Evolutionary conservation across 2,888 invertebrate genomes (phyloP).

Genomic region (Papilio elwesi): DNA sequence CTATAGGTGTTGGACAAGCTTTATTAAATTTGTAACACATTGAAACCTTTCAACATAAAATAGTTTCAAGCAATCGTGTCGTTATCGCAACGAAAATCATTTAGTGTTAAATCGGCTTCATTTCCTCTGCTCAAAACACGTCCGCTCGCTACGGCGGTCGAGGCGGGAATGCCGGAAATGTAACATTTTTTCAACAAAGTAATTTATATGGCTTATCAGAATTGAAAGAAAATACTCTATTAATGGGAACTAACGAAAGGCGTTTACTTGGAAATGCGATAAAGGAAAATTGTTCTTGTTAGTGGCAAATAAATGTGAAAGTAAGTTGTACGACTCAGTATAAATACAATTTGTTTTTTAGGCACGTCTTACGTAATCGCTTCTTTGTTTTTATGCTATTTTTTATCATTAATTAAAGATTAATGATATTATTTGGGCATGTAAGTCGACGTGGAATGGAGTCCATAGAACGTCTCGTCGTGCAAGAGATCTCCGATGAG

Average conservation of each 20-base stretch:
- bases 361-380: too few species aligned
- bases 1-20: background rate
- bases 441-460: too few species aligned
- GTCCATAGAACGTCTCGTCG: too few species aligned
- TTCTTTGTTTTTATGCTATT: too few species aligned
- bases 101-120: conserved; percentile 37
- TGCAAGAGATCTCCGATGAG: too few species aligned
- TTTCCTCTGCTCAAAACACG: conserved; percentile 38
- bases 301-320: background rate
- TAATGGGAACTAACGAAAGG: conserved; percentile 15
- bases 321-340: background rate
- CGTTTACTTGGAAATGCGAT: conserved; percentile 18
- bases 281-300: background rate
- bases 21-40: background rate
- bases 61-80: conserved; percentile 18
- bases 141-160: conserved; percentile 36
- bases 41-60: conserved; percentile 5
- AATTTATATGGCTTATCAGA: conserved; percentile 38
- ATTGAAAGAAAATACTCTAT: conserved; percentile 37
- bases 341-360: background rate
- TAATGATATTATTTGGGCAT: too few species aligned
- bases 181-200: conserved; percentile 36
- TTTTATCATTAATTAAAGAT: too few species aligned
- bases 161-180: conserved; percentile 41
- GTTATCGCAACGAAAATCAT: conserved; percentile 30